Percentiles rank a stretch among this genome's conserved stretches.
Conservation (phyloP, 2,797 vertebrate genomes). For the Sebastes itinus region DNA sequence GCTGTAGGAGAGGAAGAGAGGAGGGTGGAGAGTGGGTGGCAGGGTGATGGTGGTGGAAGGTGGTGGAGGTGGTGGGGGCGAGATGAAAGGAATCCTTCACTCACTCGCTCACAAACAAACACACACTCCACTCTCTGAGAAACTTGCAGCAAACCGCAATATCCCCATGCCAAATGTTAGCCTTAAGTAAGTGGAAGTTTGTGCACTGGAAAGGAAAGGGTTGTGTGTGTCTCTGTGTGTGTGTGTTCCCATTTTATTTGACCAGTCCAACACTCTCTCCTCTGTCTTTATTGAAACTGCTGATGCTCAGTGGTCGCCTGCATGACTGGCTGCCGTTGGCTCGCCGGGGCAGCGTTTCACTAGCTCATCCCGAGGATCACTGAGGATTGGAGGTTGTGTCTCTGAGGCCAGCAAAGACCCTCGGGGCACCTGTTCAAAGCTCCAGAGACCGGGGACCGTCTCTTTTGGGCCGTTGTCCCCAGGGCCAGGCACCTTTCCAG, state of each 20-base stretch:
- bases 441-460: slow-evolving; percentile 20
- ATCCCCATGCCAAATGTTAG: slow-evolving; percentile 57
- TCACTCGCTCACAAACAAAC: slow-evolving; percentile 8
- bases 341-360: slow-evolving; percentile 38
- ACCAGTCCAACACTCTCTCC: slow-evolving; percentile 4
- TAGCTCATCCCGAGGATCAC: slow-evolving; percentile 59
- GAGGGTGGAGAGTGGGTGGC: slow-evolving; percentile 17
- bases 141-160: slow-evolving; percentile 34
- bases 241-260: slow-evolving; percentile 1
- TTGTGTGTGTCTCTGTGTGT: not conserved
- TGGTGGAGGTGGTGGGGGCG: not conserved
- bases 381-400: slow-evolving; percentile 50
- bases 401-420: slow-evolving; percentile 37
- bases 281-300: slow-evolving; percentile 40
- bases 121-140: not conserved
- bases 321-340: slow-evolving; percentile 13
- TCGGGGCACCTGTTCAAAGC: slow-evolving; percentile 57
- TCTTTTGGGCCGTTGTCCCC: slow-evolving; percentile 16
- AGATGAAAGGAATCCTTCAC: slow-evolving; percentile 59
- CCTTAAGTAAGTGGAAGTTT: slow-evolving; percentile 54
- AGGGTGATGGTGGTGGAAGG: not conserved
- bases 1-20: slow-evolving; percentile 28
- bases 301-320: slow-evolving; percentile 38
- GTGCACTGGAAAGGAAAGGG: slow-evolving; percentile 7
- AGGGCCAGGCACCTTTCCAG: slow-evolving; percentile 46